Evolutionary conservation across 2,888 invertebrate species (phyloP).

Genomic region (Coelinius sp.): DNA sequence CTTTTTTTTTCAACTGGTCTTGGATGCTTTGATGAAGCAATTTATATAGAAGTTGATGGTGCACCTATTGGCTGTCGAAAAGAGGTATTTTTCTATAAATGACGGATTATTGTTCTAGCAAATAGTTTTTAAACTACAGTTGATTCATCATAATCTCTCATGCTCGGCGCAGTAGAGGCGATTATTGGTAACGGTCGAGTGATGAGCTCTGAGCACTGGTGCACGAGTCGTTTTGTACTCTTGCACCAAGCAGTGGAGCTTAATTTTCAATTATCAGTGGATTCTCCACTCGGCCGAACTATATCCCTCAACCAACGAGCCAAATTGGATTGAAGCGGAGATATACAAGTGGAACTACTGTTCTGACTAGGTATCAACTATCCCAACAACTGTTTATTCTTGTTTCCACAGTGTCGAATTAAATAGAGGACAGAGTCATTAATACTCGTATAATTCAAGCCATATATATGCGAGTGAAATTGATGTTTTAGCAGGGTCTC

Average conservation of each 20-base stretch:
- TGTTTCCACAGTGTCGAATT: background rate
- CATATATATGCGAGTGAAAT: background rate
- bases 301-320: slow-evolving; percentile 23
- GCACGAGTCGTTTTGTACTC: slow-evolving; percentile 26
- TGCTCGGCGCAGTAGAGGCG: background rate
- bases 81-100: background rate
- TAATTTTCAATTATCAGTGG: slow-evolving; percentile 54
- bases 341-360: background rate
- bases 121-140: background rate
- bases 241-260: slow-evolving; percentile 38
- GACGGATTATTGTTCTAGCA: background rate
- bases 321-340: slow-evolving; percentile 35
- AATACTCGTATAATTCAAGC: background rate
- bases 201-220: slow-evolving; percentile 21
- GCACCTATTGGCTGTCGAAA: background rate
- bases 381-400: background rate
- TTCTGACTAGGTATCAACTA: background rate
- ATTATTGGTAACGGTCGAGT: background rate
- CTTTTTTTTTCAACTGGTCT: background rate
- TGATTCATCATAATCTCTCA: background rate
- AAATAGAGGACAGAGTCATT: background rate
- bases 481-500: background rate
- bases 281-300: slow-evolving; percentile 36
- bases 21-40: slow-evolving; percentile 1
- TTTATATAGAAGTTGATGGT: slow-evolving; percentile 4